A percentile compares a stretch with the other conserved stretches of the same genome.
Conservation (phyloP, 2,113 vertebrate genomes). For the Coregonus clupeaformis region DNA sequence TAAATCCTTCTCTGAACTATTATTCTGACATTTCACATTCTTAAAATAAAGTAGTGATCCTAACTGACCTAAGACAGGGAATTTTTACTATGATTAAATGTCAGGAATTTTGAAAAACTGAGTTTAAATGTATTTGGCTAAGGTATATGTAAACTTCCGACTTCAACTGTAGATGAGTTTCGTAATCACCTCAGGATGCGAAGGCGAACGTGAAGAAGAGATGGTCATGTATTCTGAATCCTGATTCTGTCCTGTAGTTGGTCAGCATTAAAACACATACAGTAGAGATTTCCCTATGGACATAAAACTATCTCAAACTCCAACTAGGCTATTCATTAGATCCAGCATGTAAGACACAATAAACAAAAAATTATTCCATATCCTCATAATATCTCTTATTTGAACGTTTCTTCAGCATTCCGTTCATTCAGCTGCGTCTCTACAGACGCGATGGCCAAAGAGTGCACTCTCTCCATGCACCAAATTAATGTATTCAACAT, state of each 20-base stretch:
- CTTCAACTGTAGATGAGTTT: not conserved
- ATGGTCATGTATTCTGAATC: slow-evolving; percentile 5
- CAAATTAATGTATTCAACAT: slow-evolving; percentile 19
- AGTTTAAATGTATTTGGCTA: no score
- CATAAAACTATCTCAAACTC: slow-evolving; percentile 1
- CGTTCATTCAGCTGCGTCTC: slow-evolving; percentile 8
- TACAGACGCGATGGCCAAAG: not conserved
- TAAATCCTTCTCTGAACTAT: no score
- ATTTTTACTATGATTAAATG: no score
- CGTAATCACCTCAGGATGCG: not conserved
- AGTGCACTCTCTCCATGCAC: not conserved
- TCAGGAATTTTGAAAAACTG: no score
- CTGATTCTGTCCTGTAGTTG: slow-evolving; percentile 22
- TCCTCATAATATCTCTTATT: not conserved
- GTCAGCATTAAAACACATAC: slow-evolving; percentile 6
- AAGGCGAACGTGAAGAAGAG: not conserved
- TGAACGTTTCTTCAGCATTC: not conserved
- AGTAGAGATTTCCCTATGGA: slow-evolving; percentile 7
- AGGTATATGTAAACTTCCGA: no score
- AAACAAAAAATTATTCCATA: not conserved
- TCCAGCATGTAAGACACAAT: no score
- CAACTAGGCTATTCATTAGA: not conserved
- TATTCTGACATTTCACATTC: no score
- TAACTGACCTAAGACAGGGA: no score
- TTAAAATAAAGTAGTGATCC: no score